Evolutionary conservation across 2,888 invertebrate species (phyloP).

Genomic region (Nemapogon koenigi): DNA sequence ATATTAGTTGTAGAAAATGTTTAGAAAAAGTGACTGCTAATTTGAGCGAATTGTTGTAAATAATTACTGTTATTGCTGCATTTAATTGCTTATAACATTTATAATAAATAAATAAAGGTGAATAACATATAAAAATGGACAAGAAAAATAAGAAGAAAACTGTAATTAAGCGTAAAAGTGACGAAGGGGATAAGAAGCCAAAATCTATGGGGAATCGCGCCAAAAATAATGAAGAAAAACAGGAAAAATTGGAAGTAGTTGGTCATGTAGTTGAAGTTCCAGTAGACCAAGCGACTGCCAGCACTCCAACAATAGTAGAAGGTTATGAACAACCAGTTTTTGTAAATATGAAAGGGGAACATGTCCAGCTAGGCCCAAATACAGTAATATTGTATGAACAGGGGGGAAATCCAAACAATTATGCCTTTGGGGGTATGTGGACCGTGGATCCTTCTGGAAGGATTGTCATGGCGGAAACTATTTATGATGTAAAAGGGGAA

Average conservation of each 20-base stretch:
- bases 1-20: too few species aligned
- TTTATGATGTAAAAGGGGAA: constrained; percentile 58
- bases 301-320: constrained; percentile 52
- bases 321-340: constrained; percentile 59
- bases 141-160: constrained; percentile 60
- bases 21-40: too few species aligned
- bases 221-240: constrained; percentile 38
- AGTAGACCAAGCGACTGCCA: constrained; percentile 52
- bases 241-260: constrained; percentile 45
- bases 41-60: too few species aligned
- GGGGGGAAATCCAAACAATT: constrained; percentile 53
- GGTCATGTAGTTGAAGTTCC: constrained; percentile 55
- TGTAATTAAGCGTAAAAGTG: constrained; percentile 55
- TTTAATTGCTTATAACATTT: background rate
- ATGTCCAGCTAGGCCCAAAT: constrained; percentile 54
- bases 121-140: constrained; percentile 43
- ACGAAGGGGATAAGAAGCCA: constrained; percentile 47
- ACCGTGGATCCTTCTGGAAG: constrained; percentile 55
- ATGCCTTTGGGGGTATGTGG: constrained; percentile 59
- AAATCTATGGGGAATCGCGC: constrained; percentile 44
- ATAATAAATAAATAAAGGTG: background rate
- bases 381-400: constrained; percentile 58
- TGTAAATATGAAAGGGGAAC: constrained; percentile 54
- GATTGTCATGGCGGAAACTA: constrained; percentile 60
- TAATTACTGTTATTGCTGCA: background rate